Base-by-base conservation (phyloP, 2,888 invertebrate species). In the Orgyia antiqua region DNA sequence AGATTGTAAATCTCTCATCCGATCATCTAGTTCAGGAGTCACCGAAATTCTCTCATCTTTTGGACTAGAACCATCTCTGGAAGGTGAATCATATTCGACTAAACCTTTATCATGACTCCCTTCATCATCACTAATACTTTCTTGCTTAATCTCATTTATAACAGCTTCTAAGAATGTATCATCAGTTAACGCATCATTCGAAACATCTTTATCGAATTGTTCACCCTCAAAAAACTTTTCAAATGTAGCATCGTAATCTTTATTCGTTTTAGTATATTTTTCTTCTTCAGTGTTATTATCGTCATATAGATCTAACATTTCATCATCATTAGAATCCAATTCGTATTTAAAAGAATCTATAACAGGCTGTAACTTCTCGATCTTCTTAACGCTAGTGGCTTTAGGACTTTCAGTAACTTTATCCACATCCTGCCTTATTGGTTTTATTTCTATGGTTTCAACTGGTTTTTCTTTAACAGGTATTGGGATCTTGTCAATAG, bases 51-150 rank as follows among this genome's bases (percentile, higher is more conserved):
- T 36, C 2, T 48, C 29, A 11, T 55, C 31, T 9, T 33, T 1
- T 2, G 51, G 37, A 38, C 63, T 45, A 20, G 51, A 36, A 24
- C 65, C 57, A 1, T 68, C 64, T 39, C 70, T 74, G 0, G 54
- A 46, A 0, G 79, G 83, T 2, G 86, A 83, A 19, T 86, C 86
- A n/a, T 86, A 84, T 43, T 83, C 86, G 0, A 83, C 83, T 26
- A 86, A 50, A 0, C 69, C 74, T 41, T 78, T 83, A 13, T 84
- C 83, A 11, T 75, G 74, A 32, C 67, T 69, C 0, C 52, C 58
- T 2, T 77, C 75, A 1, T 80, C 79, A 29, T 77, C 84, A 31
- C 64, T 70, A 36, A 80, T 56, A 21, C 64, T 62, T 25, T 79
- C 82, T 29, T 78, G 72, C 36, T 83, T 83, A 4, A 86, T 82